Evolutionary conservation across 2,797 vertebrate species (phyloP).

Genomic region (Squalus acanthias): DNA sequence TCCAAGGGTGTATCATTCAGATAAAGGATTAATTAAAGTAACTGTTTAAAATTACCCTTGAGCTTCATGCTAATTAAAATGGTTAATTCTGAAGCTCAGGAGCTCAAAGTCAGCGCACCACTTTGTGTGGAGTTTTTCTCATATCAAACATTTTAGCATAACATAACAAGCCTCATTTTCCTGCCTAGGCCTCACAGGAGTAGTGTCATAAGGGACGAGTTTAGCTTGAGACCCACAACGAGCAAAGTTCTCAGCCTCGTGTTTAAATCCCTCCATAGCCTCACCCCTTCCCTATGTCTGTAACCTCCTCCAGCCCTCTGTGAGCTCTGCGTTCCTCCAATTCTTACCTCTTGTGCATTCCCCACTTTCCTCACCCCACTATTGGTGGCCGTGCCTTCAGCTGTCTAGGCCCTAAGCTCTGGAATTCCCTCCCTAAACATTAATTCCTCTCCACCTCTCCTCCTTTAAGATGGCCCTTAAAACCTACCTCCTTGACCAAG

Average conservation of each 20-base stretch:
- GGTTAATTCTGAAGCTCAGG: background rate
- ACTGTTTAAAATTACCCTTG: background rate
- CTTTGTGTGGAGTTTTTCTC: background rate
- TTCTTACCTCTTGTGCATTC: background rate
- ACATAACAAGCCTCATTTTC: background rate
- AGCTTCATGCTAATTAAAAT: background rate
- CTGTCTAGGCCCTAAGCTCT: background rate
- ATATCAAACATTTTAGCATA: background rate
- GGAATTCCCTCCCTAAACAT: background rate
- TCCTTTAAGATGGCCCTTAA: background rate
- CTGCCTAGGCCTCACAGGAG: background rate
- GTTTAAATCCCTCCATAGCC: background rate
- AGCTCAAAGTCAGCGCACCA: background rate
- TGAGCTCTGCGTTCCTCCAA: background rate
- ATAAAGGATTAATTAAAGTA: background rate
- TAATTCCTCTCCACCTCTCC: background rate
- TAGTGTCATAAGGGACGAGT: background rate
- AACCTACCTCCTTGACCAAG: background rate
- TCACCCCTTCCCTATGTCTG: background rate
- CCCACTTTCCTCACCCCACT: background rate
- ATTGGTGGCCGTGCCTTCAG: background rate
- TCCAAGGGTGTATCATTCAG: background rate
- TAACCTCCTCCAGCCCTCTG: background rate
- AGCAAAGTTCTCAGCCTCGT: background rate
- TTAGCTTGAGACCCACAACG: background rate